phyloP scores from a whole-genome alignment of 2,797 vertebrate species.

The Bovichtus variegatus region DNA sequence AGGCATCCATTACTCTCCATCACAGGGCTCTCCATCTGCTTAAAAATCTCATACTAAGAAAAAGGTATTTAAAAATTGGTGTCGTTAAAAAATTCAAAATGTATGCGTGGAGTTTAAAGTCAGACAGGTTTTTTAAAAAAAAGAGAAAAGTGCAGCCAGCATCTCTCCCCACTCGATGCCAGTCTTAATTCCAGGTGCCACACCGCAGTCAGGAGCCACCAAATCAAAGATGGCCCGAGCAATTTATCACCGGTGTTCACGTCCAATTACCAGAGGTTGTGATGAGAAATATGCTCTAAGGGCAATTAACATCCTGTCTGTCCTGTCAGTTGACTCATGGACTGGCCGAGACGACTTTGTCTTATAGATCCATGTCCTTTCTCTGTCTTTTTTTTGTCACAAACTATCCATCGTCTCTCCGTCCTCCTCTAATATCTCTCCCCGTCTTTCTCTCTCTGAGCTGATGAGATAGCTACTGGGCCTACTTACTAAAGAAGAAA shows the following conservation, averaged over 20 bases:
- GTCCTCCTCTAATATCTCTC: constrained; percentile 9
- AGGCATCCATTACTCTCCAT: constrained; percentile 36
- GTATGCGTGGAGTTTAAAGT: constrained; percentile 6
- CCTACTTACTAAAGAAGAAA: background rate
- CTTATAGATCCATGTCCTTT: constrained; percentile 63
- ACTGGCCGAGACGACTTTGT: constrained; percentile 60
- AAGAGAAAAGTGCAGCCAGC: background rate
- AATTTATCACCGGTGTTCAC: constrained; percentile 76
- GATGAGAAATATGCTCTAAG: constrained; percentile 73
- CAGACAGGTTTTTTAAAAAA: background rate
- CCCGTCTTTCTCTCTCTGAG: constrained; percentile 25
- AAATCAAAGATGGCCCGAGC: constrained; percentile 70
- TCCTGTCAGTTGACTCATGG: constrained; percentile 64
- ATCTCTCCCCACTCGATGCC: constrained; percentile 28
- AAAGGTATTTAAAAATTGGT: constrained; percentile 5
- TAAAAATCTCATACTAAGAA: background rate
- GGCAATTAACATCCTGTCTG: constrained; percentile 72
- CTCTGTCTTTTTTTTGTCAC: constrained; percentile 65
- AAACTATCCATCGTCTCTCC: constrained; percentile 60
- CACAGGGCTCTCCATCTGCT: background rate
- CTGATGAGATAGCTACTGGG: constrained; percentile 36
- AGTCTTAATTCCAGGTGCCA: constrained; percentile 62
- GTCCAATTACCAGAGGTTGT: constrained; percentile 73
- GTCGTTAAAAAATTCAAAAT: constrained; percentile 11
- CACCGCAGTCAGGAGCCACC: constrained; percentile 53